Evolutionary conservation across 2,113 vertebrate genomes (phyloP).

Genomic region (Australoheros scitulus): DNA sequence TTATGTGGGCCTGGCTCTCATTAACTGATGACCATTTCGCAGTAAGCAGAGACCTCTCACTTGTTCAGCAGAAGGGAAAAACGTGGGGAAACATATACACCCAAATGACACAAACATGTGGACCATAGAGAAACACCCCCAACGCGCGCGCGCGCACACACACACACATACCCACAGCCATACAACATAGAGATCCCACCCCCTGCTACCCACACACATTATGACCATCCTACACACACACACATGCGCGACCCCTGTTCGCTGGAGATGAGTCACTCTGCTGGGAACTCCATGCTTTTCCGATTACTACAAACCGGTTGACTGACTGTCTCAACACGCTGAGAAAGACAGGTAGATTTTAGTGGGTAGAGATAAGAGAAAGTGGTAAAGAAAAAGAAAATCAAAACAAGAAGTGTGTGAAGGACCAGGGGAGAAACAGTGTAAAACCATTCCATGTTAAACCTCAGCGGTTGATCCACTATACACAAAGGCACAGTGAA

Average conservation of each 20-base stretch:
- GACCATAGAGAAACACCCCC: background rate
- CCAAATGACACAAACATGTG: constrained; percentile 54
- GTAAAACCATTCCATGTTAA: background rate
- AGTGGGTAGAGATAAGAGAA: background rate
- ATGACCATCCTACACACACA: constrained; percentile 17
- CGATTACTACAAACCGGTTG: constrained; percentile 58
- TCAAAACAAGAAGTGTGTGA: background rate
- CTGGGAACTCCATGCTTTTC: constrained; percentile 74
- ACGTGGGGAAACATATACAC: constrained; percentile 33
- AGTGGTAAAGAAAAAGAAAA: background rate
- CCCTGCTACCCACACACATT: constrained; percentile 23
- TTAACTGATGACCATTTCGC: constrained; percentile 42
- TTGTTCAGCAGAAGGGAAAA: constrained; percentile 52
- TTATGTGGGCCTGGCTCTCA: constrained; percentile 23
- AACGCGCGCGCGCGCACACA: constrained; percentile 2
- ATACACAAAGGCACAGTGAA: constrained; percentile 3
- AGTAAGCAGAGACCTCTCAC: background rate
- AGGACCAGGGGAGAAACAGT: background rate
- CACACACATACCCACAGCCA: constrained; percentile 11
- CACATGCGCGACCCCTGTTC: constrained; percentile 36
- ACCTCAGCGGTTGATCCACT: background rate
- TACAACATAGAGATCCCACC: background rate
- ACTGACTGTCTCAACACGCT: constrained; percentile 38
- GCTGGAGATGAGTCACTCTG: constrained; percentile 69
- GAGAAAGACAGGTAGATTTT: background rate